Percentiles rank a stretch among this genome's conserved stretches.
Evolutionary conservation across 1,140 invertebrate genomes (phyloP).

Genomic region (Coptotermes formosanus): DNA sequence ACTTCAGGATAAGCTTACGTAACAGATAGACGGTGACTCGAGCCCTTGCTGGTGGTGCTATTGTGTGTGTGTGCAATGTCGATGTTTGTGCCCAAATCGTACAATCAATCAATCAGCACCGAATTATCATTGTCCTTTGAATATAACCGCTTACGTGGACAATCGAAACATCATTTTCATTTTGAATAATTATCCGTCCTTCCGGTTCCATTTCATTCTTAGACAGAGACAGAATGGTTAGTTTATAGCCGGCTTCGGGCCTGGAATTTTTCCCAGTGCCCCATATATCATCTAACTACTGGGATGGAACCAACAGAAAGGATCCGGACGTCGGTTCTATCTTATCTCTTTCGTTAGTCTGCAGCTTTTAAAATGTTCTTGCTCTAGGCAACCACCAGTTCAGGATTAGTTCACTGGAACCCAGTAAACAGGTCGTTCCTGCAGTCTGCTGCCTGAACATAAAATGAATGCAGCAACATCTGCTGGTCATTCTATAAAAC

Average conservation of each 20-base stretch:
- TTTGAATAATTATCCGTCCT: neutral
- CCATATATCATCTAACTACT: neutral
- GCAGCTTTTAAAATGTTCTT: neutral
- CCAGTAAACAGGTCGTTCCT: too few relatives aligned
- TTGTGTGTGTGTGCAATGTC: neutral
- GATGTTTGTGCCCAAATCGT: neutral
- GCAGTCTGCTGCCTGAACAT: too few relatives aligned
- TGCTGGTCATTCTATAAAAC: too few relatives aligned
- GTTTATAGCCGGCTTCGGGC: neutral
- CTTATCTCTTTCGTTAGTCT: neutral
- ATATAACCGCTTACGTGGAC: neutral
- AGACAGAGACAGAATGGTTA: neutral
- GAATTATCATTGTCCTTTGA: neutral
- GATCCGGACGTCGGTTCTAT: neutral
- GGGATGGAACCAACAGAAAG: neutral
- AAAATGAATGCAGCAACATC: too few relatives aligned
- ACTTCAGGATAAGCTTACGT: too few relatives aligned
- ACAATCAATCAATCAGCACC: neutral
- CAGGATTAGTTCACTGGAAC: neutral
- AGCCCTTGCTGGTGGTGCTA: neutral
- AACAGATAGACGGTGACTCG: neutral
- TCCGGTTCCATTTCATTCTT: neutral
- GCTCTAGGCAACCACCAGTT: neutral
- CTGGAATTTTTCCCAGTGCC: neutral
- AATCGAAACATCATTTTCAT: constrained; percentile 12